A percentile compares a stretch with the other conserved stretches of the same genome.
Evolutionary conservation across 2,888 invertebrate species (phyloP).

Genomic region (Frankliniella intonsa): DNA sequence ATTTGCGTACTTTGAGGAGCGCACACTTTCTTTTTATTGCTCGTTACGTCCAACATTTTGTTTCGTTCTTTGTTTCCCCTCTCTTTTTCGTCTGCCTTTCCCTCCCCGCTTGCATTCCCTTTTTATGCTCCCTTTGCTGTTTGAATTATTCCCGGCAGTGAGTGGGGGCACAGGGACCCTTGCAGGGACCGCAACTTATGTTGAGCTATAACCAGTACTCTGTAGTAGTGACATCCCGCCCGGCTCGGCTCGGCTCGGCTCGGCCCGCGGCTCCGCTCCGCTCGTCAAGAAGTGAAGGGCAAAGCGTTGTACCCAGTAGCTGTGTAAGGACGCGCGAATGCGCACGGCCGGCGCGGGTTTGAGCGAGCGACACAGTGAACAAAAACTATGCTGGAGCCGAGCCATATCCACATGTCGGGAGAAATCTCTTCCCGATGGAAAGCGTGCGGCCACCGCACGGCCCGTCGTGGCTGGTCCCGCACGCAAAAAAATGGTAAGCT

Average conservation of each 20-base stretch:
- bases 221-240: conserved; percentile 5
- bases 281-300: conserved; percentile 14
- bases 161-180: no score
- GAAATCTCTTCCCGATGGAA: background rate
- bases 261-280: background rate
- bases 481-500: no score
- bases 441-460: no score
- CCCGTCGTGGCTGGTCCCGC: no score
- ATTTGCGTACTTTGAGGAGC: conserved; percentile 26
- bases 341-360: background rate
- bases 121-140: conserved; percentile 21
- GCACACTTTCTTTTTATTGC: conserved; percentile 25
- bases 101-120: background rate
- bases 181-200: conserved; percentile 21
- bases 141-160: conserved; percentile 1
- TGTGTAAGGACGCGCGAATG: conserved; percentile 16
- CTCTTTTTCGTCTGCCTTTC: conserved; percentile 15
- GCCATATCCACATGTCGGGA: background rate
- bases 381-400: background rate
- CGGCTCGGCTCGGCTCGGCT: background rate
- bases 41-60: conserved; percentile 23
- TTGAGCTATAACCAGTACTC: conserved; percentile 5
- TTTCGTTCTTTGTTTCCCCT: conserved; percentile 16
- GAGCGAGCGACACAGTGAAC: background rate
- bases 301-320: conserved; percentile 12